Evolutionary conservation across 2,797 vertebrate genomes (phyloP).

Genomic region (Sebastes itinus): DNA sequence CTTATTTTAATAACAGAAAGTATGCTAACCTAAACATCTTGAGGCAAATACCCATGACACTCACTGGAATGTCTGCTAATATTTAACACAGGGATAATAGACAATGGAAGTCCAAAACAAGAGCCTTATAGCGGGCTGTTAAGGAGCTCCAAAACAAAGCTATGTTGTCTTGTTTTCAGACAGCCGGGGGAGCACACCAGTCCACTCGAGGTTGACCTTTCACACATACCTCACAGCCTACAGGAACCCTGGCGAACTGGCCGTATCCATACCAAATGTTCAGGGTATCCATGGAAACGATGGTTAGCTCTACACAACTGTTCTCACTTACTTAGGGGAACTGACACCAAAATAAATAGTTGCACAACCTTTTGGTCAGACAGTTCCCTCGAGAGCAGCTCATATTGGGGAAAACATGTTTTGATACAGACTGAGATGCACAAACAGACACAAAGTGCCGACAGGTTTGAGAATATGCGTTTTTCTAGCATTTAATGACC

Average conservation of each 20-base stretch:
- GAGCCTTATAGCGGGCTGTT: neutral
- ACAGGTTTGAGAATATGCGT: neutral
- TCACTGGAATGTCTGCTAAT: constrained; percentile 43
- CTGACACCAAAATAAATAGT: constrained; percentile 17
- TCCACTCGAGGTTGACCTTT: constrained; percentile 44
- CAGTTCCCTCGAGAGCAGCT: neutral
- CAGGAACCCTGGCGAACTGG: neutral
- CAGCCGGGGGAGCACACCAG: constrained; percentile 14
- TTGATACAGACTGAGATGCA: neutral
- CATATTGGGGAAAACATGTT: neutral
- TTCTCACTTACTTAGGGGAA: neutral
- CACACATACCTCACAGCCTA: constrained; percentile 34
- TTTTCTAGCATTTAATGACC: constrained; percentile 1
- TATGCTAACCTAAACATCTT: constrained; percentile 12
- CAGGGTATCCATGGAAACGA: constrained; percentile 45
- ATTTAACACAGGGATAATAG: constrained; percentile 38
- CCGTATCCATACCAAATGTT: neutral
- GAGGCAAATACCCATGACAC: constrained; percentile 29
- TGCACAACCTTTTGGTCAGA: neutral
- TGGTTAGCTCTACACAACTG: neutral
- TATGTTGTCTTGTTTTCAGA: constrained; percentile 40
- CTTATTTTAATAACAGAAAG: constrained; percentile 32
- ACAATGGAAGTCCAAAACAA: constrained; percentile 40
- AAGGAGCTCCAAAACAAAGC: constrained; percentile 46
- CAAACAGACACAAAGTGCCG: neutral